A percentile compares a stretch with the other conserved stretches of the same genome.
Conservation (phyloP, 2,113 vertebrate species). For the Choloepus hoffmanni region DNA sequence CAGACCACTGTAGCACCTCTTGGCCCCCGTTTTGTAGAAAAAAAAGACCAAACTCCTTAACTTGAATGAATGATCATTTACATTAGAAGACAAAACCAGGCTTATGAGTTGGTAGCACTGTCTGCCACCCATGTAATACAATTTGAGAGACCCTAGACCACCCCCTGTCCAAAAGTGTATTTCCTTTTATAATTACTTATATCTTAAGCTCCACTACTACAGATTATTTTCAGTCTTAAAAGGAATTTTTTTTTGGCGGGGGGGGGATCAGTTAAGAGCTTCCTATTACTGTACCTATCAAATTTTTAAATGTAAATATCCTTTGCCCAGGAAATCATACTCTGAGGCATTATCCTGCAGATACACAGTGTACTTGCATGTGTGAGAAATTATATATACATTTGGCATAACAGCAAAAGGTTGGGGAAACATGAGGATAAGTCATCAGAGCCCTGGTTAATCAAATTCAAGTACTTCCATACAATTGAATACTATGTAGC, state of each 20-base stretch:
- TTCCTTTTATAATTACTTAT: background rate
- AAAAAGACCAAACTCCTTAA: background rate
- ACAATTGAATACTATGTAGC: background rate
- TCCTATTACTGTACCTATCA: background rate
- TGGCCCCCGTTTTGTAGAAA: background rate
- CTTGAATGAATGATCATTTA: background rate
- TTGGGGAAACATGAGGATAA: background rate
- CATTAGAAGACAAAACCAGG: background rate
- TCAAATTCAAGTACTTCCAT: background rate
- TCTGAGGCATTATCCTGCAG: background rate
- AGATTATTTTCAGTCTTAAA: background rate
- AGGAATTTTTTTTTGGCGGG: background rate
- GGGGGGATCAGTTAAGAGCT: background rate
- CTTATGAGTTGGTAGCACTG: background rate
- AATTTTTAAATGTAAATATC: background rate
- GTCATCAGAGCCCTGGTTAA: background rate
- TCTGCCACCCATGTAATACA: background rate
- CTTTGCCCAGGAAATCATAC: background rate
- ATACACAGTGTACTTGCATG: background rate
- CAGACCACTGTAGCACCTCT: background rate
- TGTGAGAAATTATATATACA: background rate
- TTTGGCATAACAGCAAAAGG: background rate
- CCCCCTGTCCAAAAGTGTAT: background rate
- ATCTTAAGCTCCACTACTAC: background rate
- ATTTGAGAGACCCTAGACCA: background rate